Conservation (phyloP, 2,113 vertebrate genomes). For the Cebus imitator region DNA sequence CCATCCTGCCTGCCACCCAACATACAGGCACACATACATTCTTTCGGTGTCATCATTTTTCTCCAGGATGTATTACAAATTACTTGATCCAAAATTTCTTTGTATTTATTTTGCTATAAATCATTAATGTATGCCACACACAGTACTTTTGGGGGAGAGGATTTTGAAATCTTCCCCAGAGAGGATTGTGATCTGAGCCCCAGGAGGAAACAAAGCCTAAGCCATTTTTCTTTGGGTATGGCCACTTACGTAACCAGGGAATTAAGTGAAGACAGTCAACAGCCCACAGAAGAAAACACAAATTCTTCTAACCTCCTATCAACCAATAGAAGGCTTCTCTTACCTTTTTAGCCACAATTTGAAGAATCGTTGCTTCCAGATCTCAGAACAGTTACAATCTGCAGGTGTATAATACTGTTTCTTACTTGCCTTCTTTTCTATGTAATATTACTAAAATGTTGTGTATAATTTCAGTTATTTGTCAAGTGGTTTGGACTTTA, state of each 20-base stretch:
- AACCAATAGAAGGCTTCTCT: background rate
- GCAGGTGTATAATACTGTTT: background rate
- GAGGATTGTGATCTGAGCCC: background rate
- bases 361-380: background rate
- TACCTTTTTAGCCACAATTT: background rate
- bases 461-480: constrained; percentile 14
- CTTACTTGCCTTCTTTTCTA: constrained; percentile 34
- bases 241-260: background rate
- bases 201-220: constrained; percentile 33
- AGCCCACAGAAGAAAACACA: background rate
- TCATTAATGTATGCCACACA: background rate
- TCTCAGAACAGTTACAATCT: background rate
- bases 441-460: background rate
- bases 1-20: background rate
- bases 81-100: constrained; percentile 47
- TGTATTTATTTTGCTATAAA: constrained; percentile 42
- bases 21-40: background rate
- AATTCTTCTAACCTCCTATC: constrained; percentile 10
- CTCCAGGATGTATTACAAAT: constrained; percentile 16
- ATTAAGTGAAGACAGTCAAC: constrained; percentile 12
- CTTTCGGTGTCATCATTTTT: background rate
- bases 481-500: constrained; percentile 39
- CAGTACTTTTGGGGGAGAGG: background rate
- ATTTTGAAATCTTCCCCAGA: constrained; percentile 17
- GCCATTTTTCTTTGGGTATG: constrained; percentile 32